Evolutionary conservation across 2,888 invertebrate species (phyloP).

Genomic region (Coecobrya sp.): DNA sequence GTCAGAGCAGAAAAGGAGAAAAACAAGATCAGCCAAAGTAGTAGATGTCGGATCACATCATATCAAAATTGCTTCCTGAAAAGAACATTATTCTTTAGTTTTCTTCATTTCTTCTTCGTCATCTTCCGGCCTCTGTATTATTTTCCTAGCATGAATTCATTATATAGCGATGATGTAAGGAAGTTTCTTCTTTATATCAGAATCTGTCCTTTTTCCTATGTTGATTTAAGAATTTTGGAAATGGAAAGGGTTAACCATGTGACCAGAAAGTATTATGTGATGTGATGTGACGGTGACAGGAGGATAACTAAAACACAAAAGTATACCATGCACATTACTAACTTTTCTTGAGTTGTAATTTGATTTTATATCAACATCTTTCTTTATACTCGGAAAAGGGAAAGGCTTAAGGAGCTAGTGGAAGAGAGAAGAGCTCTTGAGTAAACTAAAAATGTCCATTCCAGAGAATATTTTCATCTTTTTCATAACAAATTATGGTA

Average conservation of each 20-base stretch:
- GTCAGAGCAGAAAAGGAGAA: slow-evolving; percentile 62
- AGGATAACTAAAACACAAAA: slow-evolving; percentile 45
- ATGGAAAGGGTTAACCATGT: slow-evolving; percentile 50
- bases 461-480: slow-evolving; percentile 85
- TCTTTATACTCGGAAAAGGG: not conserved
- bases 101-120: slow-evolving; percentile 4
- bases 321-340: not conserved
- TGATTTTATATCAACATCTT: slow-evolving; percentile 45
- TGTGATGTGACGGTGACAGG: slow-evolving; percentile 59
- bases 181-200: slow-evolving; percentile 10
- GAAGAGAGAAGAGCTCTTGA: slow-evolving; percentile 40
- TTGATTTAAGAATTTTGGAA: slow-evolving; percentile 44
- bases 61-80: slow-evolving; percentile 70
- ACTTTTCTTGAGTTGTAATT: slow-evolving; percentile 2
- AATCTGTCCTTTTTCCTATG: not conserved
- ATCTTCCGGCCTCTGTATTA: not conserved
- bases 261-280: slow-evolving; percentile 50
- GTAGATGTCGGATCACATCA: slow-evolving; percentile 76
- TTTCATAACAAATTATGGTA: slow-evolving; percentile 86
- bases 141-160: not conserved
- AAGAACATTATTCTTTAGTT: slow-evolving; percentile 69
- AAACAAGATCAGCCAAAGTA: slow-evolving; percentile 74
- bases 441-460: slow-evolving; percentile 82
- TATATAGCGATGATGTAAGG: not conserved
- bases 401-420: slow-evolving; percentile 50